Evolutionary conservation across 2,888 invertebrate species (phyloP).

Genomic region (Stenurella melanura): DNA sequence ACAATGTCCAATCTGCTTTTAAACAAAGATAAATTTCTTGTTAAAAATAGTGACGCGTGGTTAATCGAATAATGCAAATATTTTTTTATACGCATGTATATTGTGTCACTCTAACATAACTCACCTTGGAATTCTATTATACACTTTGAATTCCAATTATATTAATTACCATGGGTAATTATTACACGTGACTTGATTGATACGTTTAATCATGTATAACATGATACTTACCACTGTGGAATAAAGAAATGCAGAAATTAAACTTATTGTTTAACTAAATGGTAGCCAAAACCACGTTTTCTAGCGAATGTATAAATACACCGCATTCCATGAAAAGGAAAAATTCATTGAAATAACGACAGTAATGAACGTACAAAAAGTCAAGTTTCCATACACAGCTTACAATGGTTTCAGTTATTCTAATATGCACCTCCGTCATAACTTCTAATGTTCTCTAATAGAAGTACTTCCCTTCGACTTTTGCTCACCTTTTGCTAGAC

Average conservation of each 20-base stretch:
- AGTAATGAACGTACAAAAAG: too few relatives aligned
- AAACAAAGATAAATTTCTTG: background rate
- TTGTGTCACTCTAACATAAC: background rate
- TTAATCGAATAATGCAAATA: slow-evolving; percentile 1
- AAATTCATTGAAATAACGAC: too few relatives aligned
- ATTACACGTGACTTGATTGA: background rate
- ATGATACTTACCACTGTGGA: background rate
- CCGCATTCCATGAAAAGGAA: too few relatives aligned
- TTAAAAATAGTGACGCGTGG: background rate
- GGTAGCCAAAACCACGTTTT: background rate
- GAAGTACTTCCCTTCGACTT: too few relatives aligned
- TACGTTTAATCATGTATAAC: background rate
- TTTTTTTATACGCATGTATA: background rate
- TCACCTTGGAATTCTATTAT: slow-evolving; percentile 7
- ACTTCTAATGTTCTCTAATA: too few relatives aligned
- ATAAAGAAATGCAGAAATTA: background rate
- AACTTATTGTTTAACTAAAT: background rate
- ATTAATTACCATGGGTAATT: background rate
- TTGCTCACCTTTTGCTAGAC: too few relatives aligned
- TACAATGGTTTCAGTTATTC: too few relatives aligned
- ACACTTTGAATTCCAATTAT: slow-evolving; percentile 2
- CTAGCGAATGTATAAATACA: background rate
- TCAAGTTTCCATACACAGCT: too few relatives aligned
- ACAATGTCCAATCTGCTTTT: background rate
- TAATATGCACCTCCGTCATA: too few relatives aligned